phyloP scores from a whole-genome alignment of 2,113 vertebrate genomes.

The Corythaeola cristata region DNA sequence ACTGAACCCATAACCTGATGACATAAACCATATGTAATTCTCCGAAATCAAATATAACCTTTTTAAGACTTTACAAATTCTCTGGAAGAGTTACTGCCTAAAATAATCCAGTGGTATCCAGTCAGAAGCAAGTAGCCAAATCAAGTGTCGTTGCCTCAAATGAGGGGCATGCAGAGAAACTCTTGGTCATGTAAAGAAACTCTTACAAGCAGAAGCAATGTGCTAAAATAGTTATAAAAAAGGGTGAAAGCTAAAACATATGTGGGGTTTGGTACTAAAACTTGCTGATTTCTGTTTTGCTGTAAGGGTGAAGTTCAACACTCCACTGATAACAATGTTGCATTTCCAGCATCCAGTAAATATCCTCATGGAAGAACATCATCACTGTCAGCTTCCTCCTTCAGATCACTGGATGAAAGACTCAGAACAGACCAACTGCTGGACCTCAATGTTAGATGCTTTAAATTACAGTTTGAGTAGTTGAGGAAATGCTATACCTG shows the following conservation, averaged over 20 bases:
- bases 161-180: neutral
- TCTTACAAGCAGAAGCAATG: neutral
- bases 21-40: neutral
- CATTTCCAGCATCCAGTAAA: neutral
- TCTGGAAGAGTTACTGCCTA: neutral
- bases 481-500: neutral
- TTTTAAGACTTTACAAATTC: neutral
- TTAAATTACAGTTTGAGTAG: neutral
- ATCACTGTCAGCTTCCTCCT: neutral
- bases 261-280: neutral
- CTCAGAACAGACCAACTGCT: neutral
- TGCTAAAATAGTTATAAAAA: neutral
- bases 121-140: neutral
- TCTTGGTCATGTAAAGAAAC: neutral
- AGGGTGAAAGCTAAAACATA: neutral
- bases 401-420: neutral
- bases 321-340: neutral
- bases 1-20: neutral
- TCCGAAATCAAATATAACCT: neutral
- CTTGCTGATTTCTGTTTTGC: neutral
- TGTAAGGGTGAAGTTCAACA: neutral
- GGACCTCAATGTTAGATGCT: neutral
- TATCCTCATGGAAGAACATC: neutral
- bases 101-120: neutral
- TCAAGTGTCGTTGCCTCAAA: neutral